Evolutionary conservation across 2,113 vertebrate genomes (phyloP).

Genomic region (Chrysochloris asiatica): DNA sequence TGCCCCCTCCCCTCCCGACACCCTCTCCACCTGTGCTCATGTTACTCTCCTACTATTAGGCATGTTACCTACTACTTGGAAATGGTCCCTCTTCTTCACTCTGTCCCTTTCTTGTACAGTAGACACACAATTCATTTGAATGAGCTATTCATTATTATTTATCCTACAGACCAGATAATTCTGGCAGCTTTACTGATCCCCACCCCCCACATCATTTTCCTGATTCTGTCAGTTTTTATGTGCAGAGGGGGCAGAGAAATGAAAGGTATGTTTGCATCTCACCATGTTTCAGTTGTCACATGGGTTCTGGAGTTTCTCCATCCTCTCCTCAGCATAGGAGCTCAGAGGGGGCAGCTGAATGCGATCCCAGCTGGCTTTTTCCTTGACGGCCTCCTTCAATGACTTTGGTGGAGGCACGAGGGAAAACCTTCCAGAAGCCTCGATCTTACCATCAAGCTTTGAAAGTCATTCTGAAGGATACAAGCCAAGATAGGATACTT

Average conservation of each 20-base stretch:
- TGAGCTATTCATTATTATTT: neutral
- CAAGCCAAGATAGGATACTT: slow-evolving; percentile 40
- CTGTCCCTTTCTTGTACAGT: neutral
- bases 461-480: slow-evolving; percentile 74
- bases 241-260: neutral
- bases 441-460: neutral
- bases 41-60: neutral
- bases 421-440: slow-evolving; percentile 7
- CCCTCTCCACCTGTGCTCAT: accelerated
- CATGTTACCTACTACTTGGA: neutral
- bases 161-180: neutral
- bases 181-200: neutral
- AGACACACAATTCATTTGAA: neutral
- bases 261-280: neutral
- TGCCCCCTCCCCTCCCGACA: too few relatives aligned
- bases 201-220: neutral
- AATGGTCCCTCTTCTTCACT: neutral
- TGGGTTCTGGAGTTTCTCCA: neutral
- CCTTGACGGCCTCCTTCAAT: neutral
- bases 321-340: neutral
- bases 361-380: neutral
- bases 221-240: neutral
- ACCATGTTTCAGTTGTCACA: neutral
- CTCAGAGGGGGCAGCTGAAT: neutral
- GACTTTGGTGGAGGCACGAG: slow-evolving; percentile 3